These are phyloP conservation scores for Amphiprion ocellaris DNA, from an alignment of 2,113 vertebrate genomes.

Conservation along the genomic window DNA sequence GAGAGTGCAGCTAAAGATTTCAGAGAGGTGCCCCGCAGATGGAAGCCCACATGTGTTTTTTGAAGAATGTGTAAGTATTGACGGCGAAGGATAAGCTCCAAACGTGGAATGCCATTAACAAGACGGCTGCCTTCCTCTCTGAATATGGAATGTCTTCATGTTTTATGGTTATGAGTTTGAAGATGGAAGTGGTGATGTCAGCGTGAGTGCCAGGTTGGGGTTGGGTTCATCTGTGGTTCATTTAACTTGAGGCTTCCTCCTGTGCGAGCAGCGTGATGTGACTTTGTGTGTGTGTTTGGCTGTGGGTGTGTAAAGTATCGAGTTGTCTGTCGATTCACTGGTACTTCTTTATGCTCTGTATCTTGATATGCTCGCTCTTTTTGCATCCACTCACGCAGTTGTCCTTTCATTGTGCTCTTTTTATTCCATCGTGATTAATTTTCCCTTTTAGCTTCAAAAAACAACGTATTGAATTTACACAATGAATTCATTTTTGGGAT, in stretches of 20 bases:
- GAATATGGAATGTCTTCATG: constrained; percentile 40
- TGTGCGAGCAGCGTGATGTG: constrained; percentile 31
- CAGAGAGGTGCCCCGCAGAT: constrained; percentile 59
- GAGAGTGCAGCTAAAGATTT: constrained; percentile 42
- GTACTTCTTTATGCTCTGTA: constrained; percentile 36
- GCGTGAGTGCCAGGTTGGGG: constrained; percentile 24
- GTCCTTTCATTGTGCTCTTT: constrained; percentile 21
- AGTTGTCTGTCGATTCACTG: constrained; percentile 51
- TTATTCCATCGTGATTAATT: constrained; percentile 10
- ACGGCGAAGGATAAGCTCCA: constrained; percentile 48
- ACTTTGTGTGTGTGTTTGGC: constrained; percentile 44
- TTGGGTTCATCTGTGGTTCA: constrained; percentile 47
- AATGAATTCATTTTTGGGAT: constrained; percentile 32
- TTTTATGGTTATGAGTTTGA: constrained; percentile 46
- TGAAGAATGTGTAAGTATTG: constrained; percentile 49
- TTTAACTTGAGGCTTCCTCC: constrained; percentile 50
- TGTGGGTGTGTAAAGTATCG: constrained; percentile 53
- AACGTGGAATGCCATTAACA: constrained; percentile 63
- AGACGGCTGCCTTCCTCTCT: constrained; percentile 67
- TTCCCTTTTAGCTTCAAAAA: not conserved
- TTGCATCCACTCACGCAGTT: constrained; percentile 30
- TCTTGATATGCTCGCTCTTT: constrained; percentile 40
- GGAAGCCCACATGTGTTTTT: constrained; percentile 58
- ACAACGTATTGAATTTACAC: constrained; percentile 30
- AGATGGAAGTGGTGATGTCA: constrained; percentile 53